A percentile compares a stretch with the other conserved stretches of the same genome.
Conservation (phyloP, 2,888 invertebrate genomes). For the Syrphus vitripennis region DNA sequence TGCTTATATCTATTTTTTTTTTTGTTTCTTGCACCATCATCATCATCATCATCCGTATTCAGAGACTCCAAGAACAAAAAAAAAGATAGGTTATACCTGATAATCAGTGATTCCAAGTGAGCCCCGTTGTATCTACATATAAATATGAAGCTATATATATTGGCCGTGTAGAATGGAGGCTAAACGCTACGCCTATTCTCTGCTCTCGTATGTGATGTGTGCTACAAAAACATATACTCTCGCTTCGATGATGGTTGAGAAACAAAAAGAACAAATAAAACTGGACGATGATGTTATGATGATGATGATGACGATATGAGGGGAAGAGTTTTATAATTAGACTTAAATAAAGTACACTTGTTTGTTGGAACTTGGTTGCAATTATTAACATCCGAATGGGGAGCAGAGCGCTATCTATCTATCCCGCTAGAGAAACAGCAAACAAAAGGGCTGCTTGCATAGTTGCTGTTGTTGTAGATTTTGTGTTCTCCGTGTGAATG, state of each 20-base stretch:
- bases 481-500: constrained; percentile 21
- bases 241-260: not conserved
- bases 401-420: constrained; percentile 26
- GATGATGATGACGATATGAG: constrained; percentile 6
- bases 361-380: constrained; percentile 64
- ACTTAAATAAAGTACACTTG: constrained; percentile 69
- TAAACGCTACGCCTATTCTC: constrained; percentile 61
- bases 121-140: not conserved
- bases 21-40: not conserved
- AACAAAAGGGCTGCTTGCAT: constrained; percentile 26
- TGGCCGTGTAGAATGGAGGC: constrained; percentile 45
- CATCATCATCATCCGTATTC: constrained; percentile 33
- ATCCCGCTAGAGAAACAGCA: not conserved
- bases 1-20: constrained; percentile 19
- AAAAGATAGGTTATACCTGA: constrained; percentile 38
- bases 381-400: constrained; percentile 64
- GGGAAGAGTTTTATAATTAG: constrained; percentile 62
- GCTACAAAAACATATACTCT: constrained; percentile 11
- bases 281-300: not conserved
- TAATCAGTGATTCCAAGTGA: constrained; percentile 55
- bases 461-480: not conserved
- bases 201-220: constrained; percentile 34
- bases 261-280: not conserved
- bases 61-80: constrained; percentile 1
- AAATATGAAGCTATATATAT: not conserved